Conservation (phyloP, 2,113 vertebrate genomes). For the Dinomys branickii region DNA sequence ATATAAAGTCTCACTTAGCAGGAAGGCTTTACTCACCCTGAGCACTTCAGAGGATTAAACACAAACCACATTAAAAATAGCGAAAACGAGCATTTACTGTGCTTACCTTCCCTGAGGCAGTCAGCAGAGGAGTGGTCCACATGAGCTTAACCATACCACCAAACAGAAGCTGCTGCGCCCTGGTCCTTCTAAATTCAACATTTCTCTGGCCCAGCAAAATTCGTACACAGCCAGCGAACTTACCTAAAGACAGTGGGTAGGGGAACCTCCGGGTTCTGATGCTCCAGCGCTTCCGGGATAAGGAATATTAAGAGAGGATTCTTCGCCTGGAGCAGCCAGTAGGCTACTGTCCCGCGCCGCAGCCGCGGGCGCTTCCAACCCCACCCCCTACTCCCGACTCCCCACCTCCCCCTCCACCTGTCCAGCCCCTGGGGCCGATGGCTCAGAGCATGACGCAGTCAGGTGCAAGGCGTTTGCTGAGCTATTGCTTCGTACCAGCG, state of each 20-base stretch:
- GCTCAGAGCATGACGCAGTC: background rate
- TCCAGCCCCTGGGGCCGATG: background rate
- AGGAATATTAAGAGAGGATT: background rate
- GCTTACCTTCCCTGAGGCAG: background rate
- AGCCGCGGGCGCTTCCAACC: background rate
- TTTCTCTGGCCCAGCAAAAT: background rate
- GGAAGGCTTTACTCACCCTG: constrained; percentile 27
- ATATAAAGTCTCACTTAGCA: background rate
- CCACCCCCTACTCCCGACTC: no score
- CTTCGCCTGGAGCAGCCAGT: rapidly evolving
- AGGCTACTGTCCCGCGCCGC: background rate
- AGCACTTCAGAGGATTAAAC: constrained; percentile 60
- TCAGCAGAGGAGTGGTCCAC: background rate
- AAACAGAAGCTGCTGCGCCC: background rate
- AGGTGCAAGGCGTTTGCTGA: background rate
- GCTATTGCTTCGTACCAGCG: background rate
- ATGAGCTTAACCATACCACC: background rate
- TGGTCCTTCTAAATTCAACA: background rate
- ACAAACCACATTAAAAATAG: background rate
- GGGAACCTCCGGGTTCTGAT: background rate
- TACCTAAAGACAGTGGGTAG: background rate
- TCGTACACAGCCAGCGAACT: background rate
- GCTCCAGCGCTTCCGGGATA: background rate
- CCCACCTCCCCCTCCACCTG: background rate
- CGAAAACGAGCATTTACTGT: constrained; percentile 37